Conservation (phyloP, 2,797 vertebrate genomes). For the Parambassis ranga region DNA sequence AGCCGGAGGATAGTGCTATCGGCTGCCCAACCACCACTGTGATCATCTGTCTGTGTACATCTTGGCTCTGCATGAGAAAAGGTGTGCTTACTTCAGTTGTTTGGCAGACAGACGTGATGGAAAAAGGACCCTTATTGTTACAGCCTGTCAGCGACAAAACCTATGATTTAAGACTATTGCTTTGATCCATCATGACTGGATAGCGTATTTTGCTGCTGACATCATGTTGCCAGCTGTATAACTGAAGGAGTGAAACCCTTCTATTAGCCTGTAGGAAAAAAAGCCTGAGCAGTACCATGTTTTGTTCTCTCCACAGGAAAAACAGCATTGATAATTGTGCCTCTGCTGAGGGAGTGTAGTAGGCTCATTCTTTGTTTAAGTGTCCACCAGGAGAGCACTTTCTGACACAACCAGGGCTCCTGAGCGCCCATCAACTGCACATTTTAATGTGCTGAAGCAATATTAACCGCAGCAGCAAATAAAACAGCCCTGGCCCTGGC, state of each 20-base stretch:
- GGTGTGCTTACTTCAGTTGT: conserved; percentile 61
- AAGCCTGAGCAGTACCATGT: conserved; percentile 41
- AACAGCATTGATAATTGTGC: conserved; percentile 76
- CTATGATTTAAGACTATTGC: conserved; percentile 60
- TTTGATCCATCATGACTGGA: conserved; percentile 67
- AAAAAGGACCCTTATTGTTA: conserved; percentile 65
- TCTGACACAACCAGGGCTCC: conserved; percentile 71
- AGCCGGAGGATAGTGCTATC: conserved; percentile 63
- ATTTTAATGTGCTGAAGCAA: conserved; percentile 78
- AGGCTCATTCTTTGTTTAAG: conserved; percentile 79
- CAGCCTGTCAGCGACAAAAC: conserved; percentile 65
- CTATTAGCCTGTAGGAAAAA: conserved; percentile 70
- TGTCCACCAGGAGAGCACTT: conserved; percentile 79
- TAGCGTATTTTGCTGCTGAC: conserved; percentile 65
- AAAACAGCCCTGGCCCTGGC: conserved; percentile 53
- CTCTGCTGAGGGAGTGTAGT: conserved; percentile 69
- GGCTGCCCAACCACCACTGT: conserved; percentile 67
- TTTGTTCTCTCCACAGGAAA: conserved; percentile 74
- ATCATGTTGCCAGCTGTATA: conserved; percentile 53
- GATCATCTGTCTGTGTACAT: conserved; percentile 71
- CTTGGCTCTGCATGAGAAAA: conserved; percentile 52
- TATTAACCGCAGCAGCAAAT: conserved; percentile 72
- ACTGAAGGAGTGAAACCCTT: conserved; percentile 63
- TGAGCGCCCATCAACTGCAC: conserved; percentile 71
- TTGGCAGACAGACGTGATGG: conserved; percentile 52